A percentile compares a stretch with the other conserved stretches of the same genome.
Conservation (phyloP, 2,113 vertebrate genomes). For the Montifringilla adamsi region DNA sequence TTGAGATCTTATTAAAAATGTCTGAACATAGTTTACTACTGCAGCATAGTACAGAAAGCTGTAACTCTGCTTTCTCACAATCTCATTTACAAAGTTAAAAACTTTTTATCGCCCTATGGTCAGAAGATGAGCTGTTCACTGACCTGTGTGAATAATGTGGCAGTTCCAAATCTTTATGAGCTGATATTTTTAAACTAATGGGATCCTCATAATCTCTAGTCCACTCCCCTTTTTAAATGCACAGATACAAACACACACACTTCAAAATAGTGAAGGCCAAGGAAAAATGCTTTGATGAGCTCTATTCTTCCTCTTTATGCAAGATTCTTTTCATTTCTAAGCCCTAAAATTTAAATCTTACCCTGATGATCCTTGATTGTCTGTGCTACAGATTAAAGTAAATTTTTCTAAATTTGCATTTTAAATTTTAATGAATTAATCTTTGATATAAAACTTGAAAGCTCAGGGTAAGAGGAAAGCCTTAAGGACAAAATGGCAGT, state of each 20-base stretch:
- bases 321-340: neutral
- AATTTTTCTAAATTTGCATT: neutral
- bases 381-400: neutral
- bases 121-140: neutral
- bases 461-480: neutral
- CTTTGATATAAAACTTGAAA: neutral
- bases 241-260: neutral
- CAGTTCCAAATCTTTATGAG: neutral
- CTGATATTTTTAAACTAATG: neutral
- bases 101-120: neutral
- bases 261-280: neutral
- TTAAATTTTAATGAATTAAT: neutral
- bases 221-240: neutral
- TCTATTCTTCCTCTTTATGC: neutral
- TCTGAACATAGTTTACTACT: neutral
- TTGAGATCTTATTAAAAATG: neutral
- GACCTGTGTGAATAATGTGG: neutral
- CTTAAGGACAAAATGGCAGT: neutral
- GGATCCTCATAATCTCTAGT: neutral
- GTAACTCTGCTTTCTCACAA: neutral
- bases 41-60: neutral
- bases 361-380: neutral
- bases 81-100: neutral
- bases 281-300: neutral
- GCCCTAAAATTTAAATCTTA: neutral